A percentile compares a stretch with the other conserved stretches of the same genome.
phyloP scores from a whole-genome alignment of 2,888 invertebrate species.

The Eremobia ochroleuca region DNA sequence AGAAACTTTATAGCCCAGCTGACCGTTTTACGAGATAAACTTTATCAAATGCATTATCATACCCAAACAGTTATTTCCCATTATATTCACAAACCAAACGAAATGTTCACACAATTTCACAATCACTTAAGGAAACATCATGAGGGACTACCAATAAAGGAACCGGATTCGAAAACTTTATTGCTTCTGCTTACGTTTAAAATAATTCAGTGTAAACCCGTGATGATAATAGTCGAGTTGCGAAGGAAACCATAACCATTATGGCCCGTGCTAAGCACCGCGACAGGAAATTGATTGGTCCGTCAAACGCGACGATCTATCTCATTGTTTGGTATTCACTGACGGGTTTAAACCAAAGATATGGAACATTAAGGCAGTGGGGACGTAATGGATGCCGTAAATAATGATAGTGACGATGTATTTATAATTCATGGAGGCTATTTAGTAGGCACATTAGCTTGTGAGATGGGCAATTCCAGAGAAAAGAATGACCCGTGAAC shows the following conservation, averaged over 20 bases:
- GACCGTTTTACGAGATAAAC: slow-evolving; percentile 59
- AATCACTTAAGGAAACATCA: slow-evolving; percentile 62
- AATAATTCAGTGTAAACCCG: slow-evolving; percentile 69
- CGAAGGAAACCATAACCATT: slow-evolving; percentile 74
- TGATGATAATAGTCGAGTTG: slow-evolving; percentile 69
- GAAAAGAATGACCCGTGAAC: slow-evolving; percentile 53
- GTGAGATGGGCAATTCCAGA: slow-evolving; percentile 50
- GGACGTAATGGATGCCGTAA: slow-evolving; percentile 48
- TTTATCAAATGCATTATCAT: slow-evolving; percentile 66
- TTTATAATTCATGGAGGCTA: slow-evolving; percentile 51
- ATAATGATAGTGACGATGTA: slow-evolving; percentile 36
- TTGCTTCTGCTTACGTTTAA: slow-evolving; percentile 65
- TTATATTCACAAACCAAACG: slow-evolving; percentile 54
- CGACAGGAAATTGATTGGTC: slow-evolving; percentile 60
- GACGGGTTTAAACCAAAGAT: slow-evolving; percentile 40
- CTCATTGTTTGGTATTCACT: slow-evolving; percentile 59
- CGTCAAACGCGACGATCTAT: slow-evolving; percentile 41
- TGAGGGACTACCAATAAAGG: slow-evolving; percentile 61
- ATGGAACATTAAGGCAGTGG: slow-evolving; percentile 14
- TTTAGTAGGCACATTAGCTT: slow-evolving; percentile 57
- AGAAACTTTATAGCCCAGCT: slow-evolving; percentile 46
- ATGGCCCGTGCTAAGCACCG: slow-evolving; percentile 64
- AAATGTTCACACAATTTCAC: slow-evolving; percentile 63
- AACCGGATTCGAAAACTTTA: slow-evolving; percentile 72
- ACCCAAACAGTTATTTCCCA: slow-evolving; percentile 62